Evolutionary conservation across 2,888 invertebrate genomes (phyloP).

Genomic region (Spodoptera littoralis): DNA sequence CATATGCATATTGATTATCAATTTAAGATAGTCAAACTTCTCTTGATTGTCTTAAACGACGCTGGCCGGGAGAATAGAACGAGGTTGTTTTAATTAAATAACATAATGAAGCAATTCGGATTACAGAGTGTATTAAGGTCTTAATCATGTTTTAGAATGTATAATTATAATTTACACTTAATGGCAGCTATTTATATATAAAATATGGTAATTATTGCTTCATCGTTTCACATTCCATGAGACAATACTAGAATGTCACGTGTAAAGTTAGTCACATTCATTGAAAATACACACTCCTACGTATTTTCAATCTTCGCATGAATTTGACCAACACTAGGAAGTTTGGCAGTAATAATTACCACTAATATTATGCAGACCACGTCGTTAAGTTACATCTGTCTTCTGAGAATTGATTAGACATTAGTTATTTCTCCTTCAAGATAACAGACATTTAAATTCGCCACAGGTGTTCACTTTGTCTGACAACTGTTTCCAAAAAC

Average conservation of each 20-base stretch:
- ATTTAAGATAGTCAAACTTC: constrained; percentile 37
- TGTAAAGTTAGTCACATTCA: too few species aligned
- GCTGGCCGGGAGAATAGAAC: constrained; percentile 16
- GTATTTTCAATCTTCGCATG: background rate
- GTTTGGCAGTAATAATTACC: constrained; percentile 2
- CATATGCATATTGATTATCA: constrained; percentile 47
- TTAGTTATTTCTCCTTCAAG: constrained; percentile 39
- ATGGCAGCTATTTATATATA: background rate
- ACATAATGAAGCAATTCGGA: constrained; percentile 1
- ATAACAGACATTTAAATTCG: constrained; percentile 40
- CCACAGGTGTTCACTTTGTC: constrained; percentile 58
- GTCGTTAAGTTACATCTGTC: constrained; percentile 11
- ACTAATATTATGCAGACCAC: background rate
- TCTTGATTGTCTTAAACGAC: constrained; percentile 33
- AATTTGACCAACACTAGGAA: constrained; percentile 7
- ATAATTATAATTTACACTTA: background rate
- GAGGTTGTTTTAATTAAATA: constrained; percentile 8
- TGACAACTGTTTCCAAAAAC: constrained; percentile 34
- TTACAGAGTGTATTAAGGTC: constrained; percentile 5
- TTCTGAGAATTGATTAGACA: constrained; percentile 41
- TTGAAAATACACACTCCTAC: too few species aligned
- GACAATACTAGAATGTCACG: background rate
- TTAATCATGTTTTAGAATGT: background rate
- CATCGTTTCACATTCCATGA: constrained; percentile 11
- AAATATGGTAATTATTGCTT: constrained; percentile 1